Percentiles rank a stretch among this genome's conserved stretches.
phyloP scores from a whole-genome alignment of 2,797 vertebrate genomes.

The Sus cebifrons region DNA sequence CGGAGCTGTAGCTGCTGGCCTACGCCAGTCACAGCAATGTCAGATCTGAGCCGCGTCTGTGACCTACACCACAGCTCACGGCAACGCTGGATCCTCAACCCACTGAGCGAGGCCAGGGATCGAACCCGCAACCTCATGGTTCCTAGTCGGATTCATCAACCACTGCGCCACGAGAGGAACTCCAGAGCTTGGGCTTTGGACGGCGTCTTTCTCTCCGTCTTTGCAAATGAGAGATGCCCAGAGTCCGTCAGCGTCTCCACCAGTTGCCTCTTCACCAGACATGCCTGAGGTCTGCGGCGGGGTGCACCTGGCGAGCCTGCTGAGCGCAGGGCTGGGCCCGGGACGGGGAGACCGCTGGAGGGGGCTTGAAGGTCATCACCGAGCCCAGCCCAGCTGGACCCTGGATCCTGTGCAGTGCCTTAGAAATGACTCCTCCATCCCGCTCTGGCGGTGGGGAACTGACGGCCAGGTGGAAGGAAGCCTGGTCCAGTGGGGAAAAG shows the following conservation, averaged over 20 bases:
- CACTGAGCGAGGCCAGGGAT: no score
- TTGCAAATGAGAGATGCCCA: not conserved
- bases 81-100: no score
- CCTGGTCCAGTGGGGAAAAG: accelerated
- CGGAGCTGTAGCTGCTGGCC: no score
- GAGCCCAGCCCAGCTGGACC: no score
- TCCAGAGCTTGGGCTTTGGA: no score
- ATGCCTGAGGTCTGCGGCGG: not conserved
- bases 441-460: not conserved
- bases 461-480: not conserved
- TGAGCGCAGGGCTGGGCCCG: not conserved
- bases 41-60: no score
- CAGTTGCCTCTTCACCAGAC: not conserved
- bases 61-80: no score
- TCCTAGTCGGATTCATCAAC: no score
- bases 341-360: not conserved
- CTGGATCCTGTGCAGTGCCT: not conserved
- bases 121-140: no score
- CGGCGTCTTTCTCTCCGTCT: not conserved
- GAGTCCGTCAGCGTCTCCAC: accelerated
- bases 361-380: not conserved
- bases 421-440: not conserved
- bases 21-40: no score
- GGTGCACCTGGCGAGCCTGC: not conserved
- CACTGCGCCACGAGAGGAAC: no score